These are phyloP conservation scores for Panthera uncia DNA, from an alignment of 2,113 vertebrate species.

Conservation along the genomic window DNA sequence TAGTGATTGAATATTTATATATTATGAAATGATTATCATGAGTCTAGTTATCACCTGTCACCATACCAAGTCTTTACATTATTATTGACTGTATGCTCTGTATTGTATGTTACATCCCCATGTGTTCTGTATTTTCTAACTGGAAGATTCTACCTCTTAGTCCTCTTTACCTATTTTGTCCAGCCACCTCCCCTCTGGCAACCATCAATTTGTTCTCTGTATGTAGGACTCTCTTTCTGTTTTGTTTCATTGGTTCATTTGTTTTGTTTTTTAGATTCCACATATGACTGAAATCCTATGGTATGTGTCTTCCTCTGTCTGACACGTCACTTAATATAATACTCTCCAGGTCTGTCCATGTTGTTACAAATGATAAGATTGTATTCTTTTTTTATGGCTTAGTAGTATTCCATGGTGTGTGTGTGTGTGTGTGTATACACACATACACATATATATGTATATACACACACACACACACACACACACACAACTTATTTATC, in stretches of 20 bases:
- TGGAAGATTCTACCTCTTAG: not conserved
- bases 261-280: not conserved
- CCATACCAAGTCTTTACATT: not conserved
- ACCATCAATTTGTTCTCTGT: not conserved
- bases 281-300: not conserved
- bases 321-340: not conserved
- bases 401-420: not conserved
- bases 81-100: not conserved
- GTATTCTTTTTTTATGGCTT: not conserved
- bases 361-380: not conserved
- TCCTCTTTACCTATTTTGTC: not conserved
- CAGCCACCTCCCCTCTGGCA: not conserved
- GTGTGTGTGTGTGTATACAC: not conserved
- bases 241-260: not conserved
- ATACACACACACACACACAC: no score
- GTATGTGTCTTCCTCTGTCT: not conserved
- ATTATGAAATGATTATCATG: not conserved
- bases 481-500: not conserved
- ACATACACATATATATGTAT: not conserved
- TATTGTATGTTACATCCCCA: not conserved
- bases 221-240: not conserved
- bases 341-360: not conserved
- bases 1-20: not conserved
- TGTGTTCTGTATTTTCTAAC: not conserved
- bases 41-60: not conserved